Conservation (phyloP, 2,797 vertebrate species). For the Spinus olivaceus region DNA sequence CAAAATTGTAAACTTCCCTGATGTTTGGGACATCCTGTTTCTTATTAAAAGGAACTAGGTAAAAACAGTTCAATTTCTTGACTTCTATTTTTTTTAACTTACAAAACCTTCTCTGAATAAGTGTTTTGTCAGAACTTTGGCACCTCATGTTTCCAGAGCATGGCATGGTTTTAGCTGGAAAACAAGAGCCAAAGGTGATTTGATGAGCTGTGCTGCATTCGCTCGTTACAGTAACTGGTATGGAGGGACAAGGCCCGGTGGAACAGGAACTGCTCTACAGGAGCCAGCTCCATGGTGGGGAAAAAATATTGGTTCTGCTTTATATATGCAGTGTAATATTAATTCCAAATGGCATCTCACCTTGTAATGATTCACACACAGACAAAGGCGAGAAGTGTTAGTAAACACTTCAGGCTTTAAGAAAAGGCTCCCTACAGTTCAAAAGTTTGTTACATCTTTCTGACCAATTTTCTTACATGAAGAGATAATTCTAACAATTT, state of each 20-base stretch:
- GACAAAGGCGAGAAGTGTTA: fast-evolving
- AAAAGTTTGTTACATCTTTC: background rate
- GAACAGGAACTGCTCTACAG: background rate
- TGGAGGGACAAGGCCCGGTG: fast-evolving
- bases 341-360: background rate
- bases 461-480: background rate
- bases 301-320: background rate
- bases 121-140: background rate
- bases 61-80: background rate
- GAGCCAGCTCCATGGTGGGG: background rate
- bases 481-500: background rate
- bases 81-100: background rate
- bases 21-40: background rate
- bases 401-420: background rate
- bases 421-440: background rate
- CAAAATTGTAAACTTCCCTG: background rate
- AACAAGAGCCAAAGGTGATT: background rate
- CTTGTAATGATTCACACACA: background rate
- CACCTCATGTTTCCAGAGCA: background rate
- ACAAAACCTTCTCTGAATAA: background rate
- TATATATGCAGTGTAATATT: background rate
- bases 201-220: background rate
- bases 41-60: background rate
- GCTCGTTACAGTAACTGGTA: fast-evolving
- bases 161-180: background rate